Base-by-base conservation (phyloP, 2,888 invertebrate species). In the Cerastis rubricosa region DNA sequence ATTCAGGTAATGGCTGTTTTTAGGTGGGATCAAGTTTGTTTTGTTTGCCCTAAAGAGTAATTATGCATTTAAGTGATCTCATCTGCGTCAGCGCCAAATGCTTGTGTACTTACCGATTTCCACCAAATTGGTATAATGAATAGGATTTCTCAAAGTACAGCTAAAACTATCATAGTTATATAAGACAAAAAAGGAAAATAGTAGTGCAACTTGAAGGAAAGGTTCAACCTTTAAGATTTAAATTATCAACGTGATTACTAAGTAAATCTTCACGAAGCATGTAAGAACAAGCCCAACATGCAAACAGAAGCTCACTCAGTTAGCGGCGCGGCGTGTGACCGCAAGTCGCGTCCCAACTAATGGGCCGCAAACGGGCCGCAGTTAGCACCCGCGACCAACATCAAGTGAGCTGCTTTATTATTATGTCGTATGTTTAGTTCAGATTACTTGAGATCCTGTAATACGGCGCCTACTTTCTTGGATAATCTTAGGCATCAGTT, bases 361-460 rank as follows among this genome's bases (percentile, higher is more conserved):
- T 84, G 74, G n/a, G 61, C 88, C 80, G 83, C 87, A 85, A 87
- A 88, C 79, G 80, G 78, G 73, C 79, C 80, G 71, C 83, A 78
- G 71, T 86, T 84, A 83, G 70, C 82, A 64, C 85, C 80, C 88
- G 71, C 72, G 45, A 12, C 76, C 29, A 25, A 12, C 77, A 63
- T 61, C 51, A 12, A 54, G 5, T 5, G 35, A 51, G 65, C 22
- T 73, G 51, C 54, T 57, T 45, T 57, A 57, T 74, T 54, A 54
- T 74, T 19, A 74, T 14, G 19, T n/a, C n/a, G 19, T 49, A n/a
- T 43, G 40, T 49, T 49, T 43, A 43, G 47, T 29, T 25, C 3
- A 29, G 19, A 22, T 49, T 43, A 43, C 40, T 29, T 25, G 8
- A 29, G n/a, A 22, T 45, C 29, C 19, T 67, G n/a, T 68, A 29